Base-by-base conservation (phyloP, 2,113 vertebrate genomes). In the Amblyornis subalaris region DNA sequence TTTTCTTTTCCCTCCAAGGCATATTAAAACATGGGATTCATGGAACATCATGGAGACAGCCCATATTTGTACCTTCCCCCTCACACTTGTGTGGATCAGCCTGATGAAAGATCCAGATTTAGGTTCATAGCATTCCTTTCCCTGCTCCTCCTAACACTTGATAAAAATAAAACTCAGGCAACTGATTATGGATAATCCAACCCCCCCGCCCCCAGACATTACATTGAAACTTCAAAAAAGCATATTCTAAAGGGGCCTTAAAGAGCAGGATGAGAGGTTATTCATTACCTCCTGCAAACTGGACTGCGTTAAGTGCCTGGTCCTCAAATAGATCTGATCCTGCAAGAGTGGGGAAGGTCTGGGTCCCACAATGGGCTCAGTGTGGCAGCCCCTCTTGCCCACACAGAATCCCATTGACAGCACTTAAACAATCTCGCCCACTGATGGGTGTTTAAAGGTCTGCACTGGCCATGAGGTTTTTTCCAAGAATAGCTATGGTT, bases 191-290 rank as follows among this genome's bases (percentile, higher is more conserved):
- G 89, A 36, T 80, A 54, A 93, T 70, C 31, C 33, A 62, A 12
- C 5, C 3, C 28, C 29, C 31, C 17, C 3, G 1, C 22, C 25
- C 12, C 25, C 77, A 23, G 33, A 85, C 58, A 88, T 85, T 82
- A 92, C 86, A 95, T 4, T 83, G 92, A 88, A 93, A 93, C 92
- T 90, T 95, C 64, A 88, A 89, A 96, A 95, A 89, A 74, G 44
- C 6, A 0, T 84, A 42, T 84, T 94, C 79, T 96, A 89, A 97
- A 95, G 21, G 61, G 72, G 57, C 40, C 80, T 85, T 84, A 86
- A 83, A 93, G 94, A 95, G 88, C 82, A 80, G 78, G 79, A 94
- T 90, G 96, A 95, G 85, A 93, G 95, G 93, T 88, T 96, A 95
- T 89, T 96, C 94, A 94, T 50, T 91, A 90, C 89, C 88, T 91